Percentiles rank a stretch among this genome's conserved stretches.
phyloP scores from a whole-genome alignment of 2,888 invertebrate species.

The Heliothis peltigera region DNA sequence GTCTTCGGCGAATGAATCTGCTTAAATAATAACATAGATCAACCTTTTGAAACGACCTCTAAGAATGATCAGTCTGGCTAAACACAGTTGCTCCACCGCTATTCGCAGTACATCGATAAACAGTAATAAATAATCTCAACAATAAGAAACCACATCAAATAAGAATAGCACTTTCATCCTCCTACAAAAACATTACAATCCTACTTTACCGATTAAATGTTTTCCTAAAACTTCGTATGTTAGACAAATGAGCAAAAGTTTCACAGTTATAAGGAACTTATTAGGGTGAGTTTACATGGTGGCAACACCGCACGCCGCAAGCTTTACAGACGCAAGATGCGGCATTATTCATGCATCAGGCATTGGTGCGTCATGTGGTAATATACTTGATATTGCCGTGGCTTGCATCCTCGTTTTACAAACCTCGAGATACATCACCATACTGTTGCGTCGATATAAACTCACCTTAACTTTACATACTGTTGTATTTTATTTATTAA shows the following conservation, averaged over 20 bases:
- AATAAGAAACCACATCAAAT: slow-evolving; percentile 26
- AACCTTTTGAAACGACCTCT: too few relatives aligned
- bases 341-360: not conserved
- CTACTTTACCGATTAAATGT: slow-evolving; percentile 56
- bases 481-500: slow-evolving; percentile 54
- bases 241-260: slow-evolving; percentile 49
- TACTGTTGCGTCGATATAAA: not conserved
- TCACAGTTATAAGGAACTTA: slow-evolving; percentile 41
- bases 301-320: not conserved
- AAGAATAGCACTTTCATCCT: slow-evolving; percentile 44
- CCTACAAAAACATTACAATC: slow-evolving; percentile 40
- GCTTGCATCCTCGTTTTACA: not conserved
- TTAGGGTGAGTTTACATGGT: slow-evolving; percentile 28
- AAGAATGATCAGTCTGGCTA: too few relatives aligned
- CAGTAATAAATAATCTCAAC: not conserved
- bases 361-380: not conserved
- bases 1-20: too few relatives aligned
- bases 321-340: not conserved
- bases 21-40: too few relatives aligned
- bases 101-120: not conserved
- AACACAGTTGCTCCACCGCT: not conserved
- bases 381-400: not conserved
- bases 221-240: slow-evolving; percentile 57
- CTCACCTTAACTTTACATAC: not conserved
- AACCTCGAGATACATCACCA: not conserved